phyloP scores from a whole-genome alignment of 2,888 invertebrate genomes.

The Amphipyra tragopoginis region DNA sequence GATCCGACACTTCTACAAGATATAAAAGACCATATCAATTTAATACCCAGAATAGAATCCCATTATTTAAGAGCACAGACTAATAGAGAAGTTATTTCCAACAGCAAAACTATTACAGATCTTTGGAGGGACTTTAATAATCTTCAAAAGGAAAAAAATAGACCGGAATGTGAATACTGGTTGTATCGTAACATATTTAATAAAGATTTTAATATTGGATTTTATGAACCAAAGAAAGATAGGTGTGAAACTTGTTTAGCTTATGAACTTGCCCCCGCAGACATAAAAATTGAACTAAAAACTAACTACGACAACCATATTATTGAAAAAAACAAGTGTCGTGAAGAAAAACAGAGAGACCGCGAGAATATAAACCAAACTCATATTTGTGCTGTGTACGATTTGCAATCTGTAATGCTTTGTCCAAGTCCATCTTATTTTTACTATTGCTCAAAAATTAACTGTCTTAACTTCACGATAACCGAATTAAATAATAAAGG shows the following conservation, averaged over 20 bases:
- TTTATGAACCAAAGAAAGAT: too few species aligned
- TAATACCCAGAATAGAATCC: neutral
- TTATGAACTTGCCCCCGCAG: too few species aligned
- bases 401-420: slow-evolving; percentile 9
- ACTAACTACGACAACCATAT: too few species aligned
- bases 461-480: slow-evolving; percentile 13
- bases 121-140: slow-evolving; percentile 1
- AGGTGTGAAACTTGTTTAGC: too few species aligned
- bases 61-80: slow-evolving; percentile 1
- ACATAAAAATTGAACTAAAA: too few species aligned
- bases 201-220: too few species aligned
- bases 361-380: neutral
- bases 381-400: slow-evolving; percentile 6
- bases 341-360: too few species aligned
- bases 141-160: neutral
- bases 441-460: slow-evolving; percentile 9
- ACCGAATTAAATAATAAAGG: slow-evolving; percentile 2
- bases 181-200: neutral
- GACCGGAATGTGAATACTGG: neutral
- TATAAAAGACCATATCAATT: too few species aligned
- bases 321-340: too few species aligned
- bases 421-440: slow-evolving; percentile 7
- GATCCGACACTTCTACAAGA: neutral
- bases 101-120: too few species aligned
- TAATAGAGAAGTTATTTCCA: too few species aligned